Evolutionary conservation across 2,888 invertebrate species (phyloP).

Genomic region (Megastigmus dorsalis): DNA sequence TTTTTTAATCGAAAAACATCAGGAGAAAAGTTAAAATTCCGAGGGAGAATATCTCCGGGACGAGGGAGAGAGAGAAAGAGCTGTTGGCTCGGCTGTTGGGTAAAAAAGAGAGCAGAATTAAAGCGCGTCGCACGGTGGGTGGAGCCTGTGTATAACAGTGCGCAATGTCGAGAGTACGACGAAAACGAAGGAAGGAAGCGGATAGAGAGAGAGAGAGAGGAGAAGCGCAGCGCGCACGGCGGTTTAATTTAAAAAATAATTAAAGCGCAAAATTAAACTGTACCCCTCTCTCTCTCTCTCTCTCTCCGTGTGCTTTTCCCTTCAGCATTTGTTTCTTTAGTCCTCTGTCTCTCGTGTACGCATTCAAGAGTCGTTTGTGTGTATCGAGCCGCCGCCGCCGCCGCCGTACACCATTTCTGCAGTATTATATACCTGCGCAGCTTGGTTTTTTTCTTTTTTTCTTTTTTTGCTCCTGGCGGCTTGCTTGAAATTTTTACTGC

Average conservation of each 20-base stretch:
- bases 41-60: slow-evolving; percentile 45
- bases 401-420: too few relatives aligned
- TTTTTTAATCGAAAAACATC: slow-evolving; percentile 39
- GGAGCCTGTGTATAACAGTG: neutral
- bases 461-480: neutral
- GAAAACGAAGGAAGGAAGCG: slow-evolving; percentile 10
- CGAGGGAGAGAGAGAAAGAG: slow-evolving; percentile 4
- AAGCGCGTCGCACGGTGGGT: too few relatives aligned
- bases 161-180: too few relatives aligned
- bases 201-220: too few relatives aligned
- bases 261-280: slow-evolving; percentile 70
- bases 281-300: slow-evolving; percentile 30
- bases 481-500: neutral
- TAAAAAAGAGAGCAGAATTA: too few relatives aligned
- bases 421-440: too few relatives aligned
- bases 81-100: too few relatives aligned
- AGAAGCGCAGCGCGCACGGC: slow-evolving; percentile 44
- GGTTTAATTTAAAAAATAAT: slow-evolving; percentile 73
- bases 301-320: too few relatives aligned
- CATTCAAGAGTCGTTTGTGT: too few relatives aligned
- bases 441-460: neutral
- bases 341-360: slow-evolving; percentile 9
- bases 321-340: slow-evolving; percentile 31
- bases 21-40: slow-evolving; percentile 31
- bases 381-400: too few relatives aligned